phyloP scores from a whole-genome alignment of 2,113 vertebrate genomes.

The Cyprinodon tularosa region DNA sequence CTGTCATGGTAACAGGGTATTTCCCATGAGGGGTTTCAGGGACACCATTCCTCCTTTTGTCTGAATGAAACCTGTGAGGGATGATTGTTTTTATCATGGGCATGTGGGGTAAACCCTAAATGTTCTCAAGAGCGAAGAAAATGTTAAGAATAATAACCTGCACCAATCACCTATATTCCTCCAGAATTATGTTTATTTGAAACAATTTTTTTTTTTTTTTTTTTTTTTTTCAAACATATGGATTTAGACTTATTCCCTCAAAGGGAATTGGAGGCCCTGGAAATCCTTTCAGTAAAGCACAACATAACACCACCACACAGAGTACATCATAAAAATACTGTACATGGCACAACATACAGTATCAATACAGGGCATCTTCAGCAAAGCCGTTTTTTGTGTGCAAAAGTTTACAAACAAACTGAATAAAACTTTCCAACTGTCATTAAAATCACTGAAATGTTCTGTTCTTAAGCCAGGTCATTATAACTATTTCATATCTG shows the following conservation, averaged over 20 bases:
- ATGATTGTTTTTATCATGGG: neutral
- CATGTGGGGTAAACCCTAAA: too few species aligned
- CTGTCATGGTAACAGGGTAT: slow-evolving; percentile 12
- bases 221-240: too few species aligned
- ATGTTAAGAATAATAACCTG: too few species aligned
- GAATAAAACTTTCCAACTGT: neutral
- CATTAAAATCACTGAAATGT: neutral
- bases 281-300: too few species aligned
- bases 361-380: neutral
- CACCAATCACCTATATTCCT: too few species aligned
- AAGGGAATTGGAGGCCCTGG: too few species aligned
- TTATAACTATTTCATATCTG: neutral
- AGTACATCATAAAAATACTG: too few species aligned
- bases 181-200: neutral
- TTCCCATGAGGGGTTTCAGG: slow-evolving; percentile 5
- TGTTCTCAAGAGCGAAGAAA: too few species aligned
- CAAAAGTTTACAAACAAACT: neutral
- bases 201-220: neutral
- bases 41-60: neutral
- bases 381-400: neutral
- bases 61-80: neutral
- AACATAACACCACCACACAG: too few species aligned
- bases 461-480: neutral
- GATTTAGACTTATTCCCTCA: too few species aligned
- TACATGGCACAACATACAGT: too few species aligned